Base-by-base conservation (phyloP, 2,888 invertebrate genomes). In the Coenonympha arcania region DNA sequence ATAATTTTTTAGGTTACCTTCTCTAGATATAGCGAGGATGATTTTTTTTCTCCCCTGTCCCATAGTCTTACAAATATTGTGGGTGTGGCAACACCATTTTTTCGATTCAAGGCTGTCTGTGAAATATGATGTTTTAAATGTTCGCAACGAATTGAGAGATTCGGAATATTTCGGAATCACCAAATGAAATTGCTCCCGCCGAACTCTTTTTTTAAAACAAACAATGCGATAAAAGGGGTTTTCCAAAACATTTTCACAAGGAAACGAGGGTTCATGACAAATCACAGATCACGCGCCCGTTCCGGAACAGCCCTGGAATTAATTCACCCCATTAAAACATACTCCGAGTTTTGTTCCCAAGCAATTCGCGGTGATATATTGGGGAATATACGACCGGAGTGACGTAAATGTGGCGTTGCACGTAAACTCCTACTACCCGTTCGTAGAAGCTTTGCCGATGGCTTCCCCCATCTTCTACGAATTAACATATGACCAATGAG, bases 261-360 rank as follows among this genome's bases (percentile, higher is more conserved):
- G 62, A 64, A 66, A 66, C 67, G 63, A 60, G 61, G 26, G 44
- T 28, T 46, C 54, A 40, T 52, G 55, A 55, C 57, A 57, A 55
- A 57, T 55, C 55, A 55, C 39, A 40, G 52, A 48, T 34, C 56
- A 52, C 55, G 46, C 56, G 61, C 60, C 48, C 58, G 43, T 30
- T 46, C 58, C 60, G 58, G 61, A 56, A 62, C 54, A 37, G 28
- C 61, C 59, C 60, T 53, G 64, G 68, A 70, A 72, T 68, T 69
- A 71, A 73, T 72, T 68, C 66, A 60, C 65, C 60, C 55, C 55
- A 59, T 61, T 65, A 61, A 64, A 62, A 54, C 48, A 50, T 48
- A 43, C 50, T 40, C 46, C 39, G 43, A 30, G 42, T 50, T 50
- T 50, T 39, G 44, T 50, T 40, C 43, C 50, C 19, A 22, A 39